Evolutionary conservation across 1,140 invertebrate genomes (phyloP).

Genomic region (Steinernema feltiae): DNA sequence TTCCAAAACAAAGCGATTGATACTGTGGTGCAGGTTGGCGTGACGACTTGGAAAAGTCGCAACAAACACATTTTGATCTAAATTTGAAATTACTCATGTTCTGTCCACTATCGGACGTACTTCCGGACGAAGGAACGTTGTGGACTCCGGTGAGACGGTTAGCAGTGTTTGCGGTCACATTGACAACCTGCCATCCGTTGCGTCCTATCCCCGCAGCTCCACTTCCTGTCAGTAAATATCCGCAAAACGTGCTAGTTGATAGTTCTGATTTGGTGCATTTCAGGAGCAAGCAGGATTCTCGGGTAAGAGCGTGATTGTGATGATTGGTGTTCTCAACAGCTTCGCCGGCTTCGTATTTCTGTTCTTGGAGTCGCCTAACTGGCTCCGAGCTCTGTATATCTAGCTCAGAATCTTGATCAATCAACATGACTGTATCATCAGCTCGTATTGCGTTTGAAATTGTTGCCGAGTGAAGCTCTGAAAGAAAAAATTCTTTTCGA

Average conservation of each 20-base stretch:
- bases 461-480: not conserved
- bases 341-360: not conserved
- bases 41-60: not conserved
- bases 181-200: constrained; percentile 25
- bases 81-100: not conserved
- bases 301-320: not conserved
- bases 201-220: constrained; percentile 27
- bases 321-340: not conserved
- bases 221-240: constrained; percentile 21
- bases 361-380: not conserved
- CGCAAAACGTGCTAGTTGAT: constrained; percentile 16
- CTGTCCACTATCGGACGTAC: not conserved
- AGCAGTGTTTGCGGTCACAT: constrained; percentile 19
- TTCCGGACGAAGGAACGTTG: not conserved
- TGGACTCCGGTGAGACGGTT: constrained; percentile 34
- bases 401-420: not conserved
- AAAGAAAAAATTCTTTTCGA: not conserved
- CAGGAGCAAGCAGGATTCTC: not conserved
- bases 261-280: not conserved
- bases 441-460: not conserved
- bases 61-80: not conserved
- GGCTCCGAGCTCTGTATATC: not conserved
- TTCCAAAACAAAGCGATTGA: not conserved
- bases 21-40: not conserved
- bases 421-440: not conserved